Evolutionary conservation across 2,113 vertebrate species (phyloP), one percentile per base, ranked within the genome.

Genomic region (Ia io): DNA sequence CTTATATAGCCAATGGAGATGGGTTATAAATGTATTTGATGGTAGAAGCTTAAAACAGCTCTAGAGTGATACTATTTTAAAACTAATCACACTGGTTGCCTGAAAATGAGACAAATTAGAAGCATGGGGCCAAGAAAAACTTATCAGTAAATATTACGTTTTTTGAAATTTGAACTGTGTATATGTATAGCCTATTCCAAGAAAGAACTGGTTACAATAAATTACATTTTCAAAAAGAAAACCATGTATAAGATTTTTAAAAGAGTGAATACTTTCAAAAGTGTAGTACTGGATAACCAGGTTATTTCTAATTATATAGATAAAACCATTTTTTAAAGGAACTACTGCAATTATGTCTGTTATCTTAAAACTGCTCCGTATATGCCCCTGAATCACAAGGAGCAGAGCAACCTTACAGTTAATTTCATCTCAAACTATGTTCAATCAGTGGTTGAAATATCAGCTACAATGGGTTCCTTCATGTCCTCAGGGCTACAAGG

Each of bases 251-350:
- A 91, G 20, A 22, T 9, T 84, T 89, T 85, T 17, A 51, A 89
- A 89, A n/a, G 84, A 89, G 35, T 35, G 2, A 89, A 56, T 49
- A 79, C 13, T 85, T 89, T 67, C 3, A 61, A 91, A 95, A 91
- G 71, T 25, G 12, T 14, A 37, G 30, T 53, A 53, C 30, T 84
- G 20, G 40, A 9, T 65, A 23, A 79, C 40, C 56, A 88, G 63
- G 8, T 35, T 79, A 61, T 17, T 71, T 30, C 70, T 53, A 76
- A 86, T 42, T 20, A 61, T 12, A 83, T 0, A 56, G 63, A 88
- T 67, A 73, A 88, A 88, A 47, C 14, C 35, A 70, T 59, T 70
- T 56, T 92, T 16, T 67, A 78, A 65, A 88, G 28, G 13, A 84
- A 67, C 42, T 35, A 49, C 1, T 28, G 11, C 37, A 84, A 78